Percentiles rank a stretch among this genome's conserved stretches.
phyloP scores from a whole-genome alignment of 2,888 invertebrate species.

The Xanthorhoe spadicearia region DNA sequence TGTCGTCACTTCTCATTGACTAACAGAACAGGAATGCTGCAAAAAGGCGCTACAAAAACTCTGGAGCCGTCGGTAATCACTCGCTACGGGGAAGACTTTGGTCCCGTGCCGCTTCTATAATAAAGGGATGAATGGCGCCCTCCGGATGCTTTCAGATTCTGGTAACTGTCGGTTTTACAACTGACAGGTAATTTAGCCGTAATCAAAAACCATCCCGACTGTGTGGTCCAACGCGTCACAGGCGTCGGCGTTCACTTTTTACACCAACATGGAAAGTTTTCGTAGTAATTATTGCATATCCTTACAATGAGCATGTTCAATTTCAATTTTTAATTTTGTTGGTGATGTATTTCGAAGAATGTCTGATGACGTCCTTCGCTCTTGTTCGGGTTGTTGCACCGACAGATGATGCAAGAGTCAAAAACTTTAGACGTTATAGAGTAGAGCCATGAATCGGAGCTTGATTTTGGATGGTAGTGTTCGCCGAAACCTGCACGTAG shows the following conservation, averaged over 20 bases:
- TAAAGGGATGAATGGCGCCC: conserved; percentile 38
- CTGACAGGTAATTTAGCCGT: conserved; percentile 25
- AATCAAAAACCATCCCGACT: conserved; percentile 19
- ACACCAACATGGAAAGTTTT: background rate
- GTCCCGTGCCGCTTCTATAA: conserved; percentile 13
- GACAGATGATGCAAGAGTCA: background rate
- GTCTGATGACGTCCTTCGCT: background rate
- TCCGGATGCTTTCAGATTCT: conserved; percentile 33
- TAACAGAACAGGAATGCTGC: conserved; percentile 46
- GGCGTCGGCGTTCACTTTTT: background rate
- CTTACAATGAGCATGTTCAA: background rate
- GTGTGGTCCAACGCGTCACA: conserved; percentile 30
- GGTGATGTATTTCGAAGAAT: background rate
- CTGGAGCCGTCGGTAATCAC: conserved; percentile 23
- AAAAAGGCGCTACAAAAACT: conserved; percentile 34
- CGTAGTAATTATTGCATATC: background rate
- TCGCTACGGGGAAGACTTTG: conserved; percentile 32
- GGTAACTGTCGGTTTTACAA: conserved; percentile 27
- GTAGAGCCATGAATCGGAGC: background rate
- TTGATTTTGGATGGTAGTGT: background rate
- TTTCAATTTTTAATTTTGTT: too few species aligned
- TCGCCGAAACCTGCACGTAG: conserved; percentile 3
- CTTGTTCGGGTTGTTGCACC: background rate
- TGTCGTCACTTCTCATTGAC: conserved; percentile 45
- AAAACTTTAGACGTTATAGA: background rate